Evolutionary conservation across 2,888 invertebrate species (phyloP).

Genomic region (Erebia aethiops): DNA sequence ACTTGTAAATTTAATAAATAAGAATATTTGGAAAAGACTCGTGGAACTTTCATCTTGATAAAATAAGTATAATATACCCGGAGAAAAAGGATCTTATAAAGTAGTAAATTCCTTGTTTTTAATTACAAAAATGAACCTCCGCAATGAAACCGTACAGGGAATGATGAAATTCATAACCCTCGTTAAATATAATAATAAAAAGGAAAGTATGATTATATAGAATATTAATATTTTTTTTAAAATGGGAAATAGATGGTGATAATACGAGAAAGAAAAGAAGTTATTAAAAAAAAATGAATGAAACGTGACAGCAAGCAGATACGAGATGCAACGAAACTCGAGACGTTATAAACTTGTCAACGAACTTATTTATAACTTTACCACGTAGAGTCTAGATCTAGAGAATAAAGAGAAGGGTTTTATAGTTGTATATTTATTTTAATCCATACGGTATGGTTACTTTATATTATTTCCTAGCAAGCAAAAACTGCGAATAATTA

Average conservation of each 20-base stretch:
- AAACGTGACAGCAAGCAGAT: not conserved
- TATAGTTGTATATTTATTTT: too few species aligned
- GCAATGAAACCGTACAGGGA: constrained; percentile 5
- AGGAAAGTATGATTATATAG: not conserved
- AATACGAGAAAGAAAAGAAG: not conserved
- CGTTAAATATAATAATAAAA: not conserved
- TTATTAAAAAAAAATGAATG: not conserved
- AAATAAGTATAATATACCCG: not conserved
- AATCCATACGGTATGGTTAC: not conserved
- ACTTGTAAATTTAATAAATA: constrained; percentile 2
- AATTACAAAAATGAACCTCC: constrained; percentile 9
- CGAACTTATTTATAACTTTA: too few species aligned
- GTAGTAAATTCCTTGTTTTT: constrained; percentile 11
- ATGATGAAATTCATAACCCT: not conserved
- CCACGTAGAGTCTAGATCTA: too few species aligned
- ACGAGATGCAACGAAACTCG: not conserved
- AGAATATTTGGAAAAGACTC: not conserved
- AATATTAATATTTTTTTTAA: not conserved
- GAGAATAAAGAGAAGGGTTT: not conserved
- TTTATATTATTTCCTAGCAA: too few species aligned
- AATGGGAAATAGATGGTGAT: not conserved
- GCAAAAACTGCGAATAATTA: constrained; percentile 35
- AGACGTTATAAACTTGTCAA: too few species aligned
- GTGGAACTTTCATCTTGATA: not conserved
- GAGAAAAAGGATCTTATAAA: constrained; percentile 4